Evolutionary conservation across 1,140 invertebrate genomes (phyloP), one percentile per base, ranked within the genome.

Genomic region (Drosophila orena): DNA sequence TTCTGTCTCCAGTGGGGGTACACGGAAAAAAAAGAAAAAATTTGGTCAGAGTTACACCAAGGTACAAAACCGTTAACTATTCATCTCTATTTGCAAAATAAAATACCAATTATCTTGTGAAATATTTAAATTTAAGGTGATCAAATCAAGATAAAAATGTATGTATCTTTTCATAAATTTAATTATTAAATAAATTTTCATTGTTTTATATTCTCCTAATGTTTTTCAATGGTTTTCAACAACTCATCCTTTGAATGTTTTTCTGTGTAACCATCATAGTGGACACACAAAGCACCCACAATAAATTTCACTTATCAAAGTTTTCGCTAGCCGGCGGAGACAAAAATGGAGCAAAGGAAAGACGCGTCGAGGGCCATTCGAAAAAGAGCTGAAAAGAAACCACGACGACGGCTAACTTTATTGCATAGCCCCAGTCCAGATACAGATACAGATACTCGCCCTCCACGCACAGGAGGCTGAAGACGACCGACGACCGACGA

Each of bases 291-390:
- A 79, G 81, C 80, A 74, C 64, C 81, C 78, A 86, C 81, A 76
- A 85, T 86, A 86, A 88, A 86, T 86, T 86, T 88, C 83, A 88
- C 78, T 86, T 86, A 86, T 86, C 81, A 88, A 86, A 86, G 83
- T 88, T 86, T 86, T 83, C 71, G 62, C 70, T 64, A 69, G 66
- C 65, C 66, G 54, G 37, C 53, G 46, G 49, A 76, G 70, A 75
- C 73, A 76, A 83, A 83, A 83, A 59, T 81, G 69, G 49, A 49
- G 52, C 69, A 66, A 27, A 44, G 55, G 43, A 71, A 78, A 77
- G n/a, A 42, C 38, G 38, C 53, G 49, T 56, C 42, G 56, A 70
- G 70, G 56, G 22, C 55, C 59, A 65, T 68, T 68, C 58, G 60
- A 50, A 55, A 68, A 56, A 54, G 17, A 47, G 52, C 50, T 55